These are phyloP conservation scores for Malthinus flaveolus DNA, from an alignment of 2,888 invertebrate genomes.

Conservation along the genomic window DNA sequence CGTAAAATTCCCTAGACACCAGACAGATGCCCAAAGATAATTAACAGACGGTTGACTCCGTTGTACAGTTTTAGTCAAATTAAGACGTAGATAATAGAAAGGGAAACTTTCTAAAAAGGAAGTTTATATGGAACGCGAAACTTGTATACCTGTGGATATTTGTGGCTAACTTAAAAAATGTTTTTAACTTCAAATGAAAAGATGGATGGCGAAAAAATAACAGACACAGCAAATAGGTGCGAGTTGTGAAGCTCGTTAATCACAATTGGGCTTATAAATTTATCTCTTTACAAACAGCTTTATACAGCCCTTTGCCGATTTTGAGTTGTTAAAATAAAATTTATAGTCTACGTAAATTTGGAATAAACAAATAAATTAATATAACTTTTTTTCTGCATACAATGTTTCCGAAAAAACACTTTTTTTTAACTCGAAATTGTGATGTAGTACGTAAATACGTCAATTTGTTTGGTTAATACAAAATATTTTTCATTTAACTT, in stretches of 20 bases:
- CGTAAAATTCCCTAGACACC: too few relatives aligned
- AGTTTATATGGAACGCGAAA: too few relatives aligned
- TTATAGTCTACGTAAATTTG: constrained; percentile 24
- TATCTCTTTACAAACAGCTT: constrained; percentile 26
- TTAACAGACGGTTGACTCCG: too few relatives aligned
- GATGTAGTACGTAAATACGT: too few relatives aligned
- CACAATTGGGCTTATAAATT: constrained; percentile 27
- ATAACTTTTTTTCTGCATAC: neutral
- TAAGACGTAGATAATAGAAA: too few relatives aligned
- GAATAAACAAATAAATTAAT: constrained; percentile 5
- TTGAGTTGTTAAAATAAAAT: constrained; percentile 25
- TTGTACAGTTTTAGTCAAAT: too few relatives aligned
- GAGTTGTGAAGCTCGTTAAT: constrained; percentile 28
- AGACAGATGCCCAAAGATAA: too few relatives aligned
- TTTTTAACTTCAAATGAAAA: constrained; percentile 27
- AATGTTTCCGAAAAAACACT: too few relatives aligned
- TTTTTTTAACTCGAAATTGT: too few relatives aligned
- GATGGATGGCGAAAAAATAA: constrained; percentile 31
- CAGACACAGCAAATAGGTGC: constrained; percentile 24
- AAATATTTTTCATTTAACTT: too few relatives aligned
- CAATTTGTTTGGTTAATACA: too few relatives aligned
- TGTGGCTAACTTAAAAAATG: constrained; percentile 27
- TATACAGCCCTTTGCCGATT: constrained; percentile 20
- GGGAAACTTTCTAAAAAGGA: too few relatives aligned
- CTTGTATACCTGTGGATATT: neutral